phyloP scores from a whole-genome alignment of 1,140 invertebrate species.

The Oedothorax gibbosus region DNA sequence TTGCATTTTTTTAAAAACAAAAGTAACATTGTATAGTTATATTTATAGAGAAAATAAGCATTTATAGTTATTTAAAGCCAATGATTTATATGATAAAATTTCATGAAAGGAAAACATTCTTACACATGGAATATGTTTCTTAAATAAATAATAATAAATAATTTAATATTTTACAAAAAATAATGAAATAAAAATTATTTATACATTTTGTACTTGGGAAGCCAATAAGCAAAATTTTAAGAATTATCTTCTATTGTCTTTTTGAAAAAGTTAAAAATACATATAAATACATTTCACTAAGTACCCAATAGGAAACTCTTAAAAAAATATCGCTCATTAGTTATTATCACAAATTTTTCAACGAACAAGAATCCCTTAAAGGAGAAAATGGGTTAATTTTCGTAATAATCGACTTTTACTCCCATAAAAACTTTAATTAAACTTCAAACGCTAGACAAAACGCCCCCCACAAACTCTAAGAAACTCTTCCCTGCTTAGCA shows the following conservation, averaged over 20 bases:
- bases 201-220: too few species aligned
- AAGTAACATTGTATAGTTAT: too few species aligned
- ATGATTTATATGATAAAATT: too few species aligned
- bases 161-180: too few species aligned
- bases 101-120: too few species aligned
- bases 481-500: background rate
- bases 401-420: slow-evolving; percentile 35
- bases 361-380: background rate
- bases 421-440: slow-evolving; percentile 45
- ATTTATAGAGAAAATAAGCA: too few species aligned
- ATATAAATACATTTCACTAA: background rate
- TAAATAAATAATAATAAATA: too few species aligned
- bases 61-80: too few species aligned
- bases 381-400: slow-evolving; percentile 44
- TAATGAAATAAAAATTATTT: too few species aligned
- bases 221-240: background rate
- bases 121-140: too few species aligned
- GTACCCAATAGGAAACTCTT: background rate
- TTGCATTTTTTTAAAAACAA: too few species aligned
- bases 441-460: slow-evolving; percentile 48
- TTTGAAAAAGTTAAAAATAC: background rate
- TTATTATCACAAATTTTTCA: background rate
- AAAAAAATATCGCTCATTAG: background rate
- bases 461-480: slow-evolving; percentile 14
- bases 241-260: background rate